Evolutionary conservation across 2,888 invertebrate species (phyloP).

Genomic region (Psylliodes chrysocephalus): DNA sequence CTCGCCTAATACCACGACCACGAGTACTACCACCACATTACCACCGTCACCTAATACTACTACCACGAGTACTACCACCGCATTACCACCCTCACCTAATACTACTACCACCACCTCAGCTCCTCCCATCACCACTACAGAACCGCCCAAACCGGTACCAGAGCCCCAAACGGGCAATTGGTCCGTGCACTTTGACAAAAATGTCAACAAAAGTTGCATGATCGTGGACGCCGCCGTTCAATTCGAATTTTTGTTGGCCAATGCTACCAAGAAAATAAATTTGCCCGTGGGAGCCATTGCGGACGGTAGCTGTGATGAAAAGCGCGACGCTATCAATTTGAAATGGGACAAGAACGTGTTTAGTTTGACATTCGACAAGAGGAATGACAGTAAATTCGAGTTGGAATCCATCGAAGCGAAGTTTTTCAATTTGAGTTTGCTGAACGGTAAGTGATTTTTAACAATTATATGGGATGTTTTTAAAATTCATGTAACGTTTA

Average conservation of each 20-base stretch:
- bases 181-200: conserved; percentile 61
- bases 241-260: conserved; percentile 68
- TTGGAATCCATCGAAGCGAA: conserved; percentile 34
- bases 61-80: conserved; percentile 53
- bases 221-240: conserved; percentile 74
- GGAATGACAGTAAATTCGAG: conserved; percentile 46
- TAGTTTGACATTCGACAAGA: conserved; percentile 42
- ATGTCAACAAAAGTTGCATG: conserved; percentile 68
- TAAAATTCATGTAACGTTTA: too few relatives aligned
- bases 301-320: conserved; percentile 62
- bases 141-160: conserved; percentile 55
- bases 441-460: conserved; percentile 8
- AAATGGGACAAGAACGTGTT: conserved; percentile 57
- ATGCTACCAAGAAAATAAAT: conserved; percentile 55
- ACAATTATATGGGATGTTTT: too few relatives aligned
- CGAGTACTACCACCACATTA: conserved; percentile 55
- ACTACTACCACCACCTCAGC: conserved; percentile 57
- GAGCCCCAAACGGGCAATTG: conserved; percentile 65
- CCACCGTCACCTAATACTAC: conserved; percentile 51
- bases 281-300: conserved; percentile 63
- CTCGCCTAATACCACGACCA: conserved; percentile 26
- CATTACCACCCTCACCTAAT: conserved; percentile 51
- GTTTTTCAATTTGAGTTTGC: conserved; percentile 16
- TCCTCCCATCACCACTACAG: conserved; percentile 60
- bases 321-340: conserved; percentile 59